Percentiles rank a stretch among this genome's conserved stretches.
These are phyloP conservation scores for Altica lythri DNA, from an alignment of 2,888 invertebrate species.

Conservation along the genomic window DNA sequence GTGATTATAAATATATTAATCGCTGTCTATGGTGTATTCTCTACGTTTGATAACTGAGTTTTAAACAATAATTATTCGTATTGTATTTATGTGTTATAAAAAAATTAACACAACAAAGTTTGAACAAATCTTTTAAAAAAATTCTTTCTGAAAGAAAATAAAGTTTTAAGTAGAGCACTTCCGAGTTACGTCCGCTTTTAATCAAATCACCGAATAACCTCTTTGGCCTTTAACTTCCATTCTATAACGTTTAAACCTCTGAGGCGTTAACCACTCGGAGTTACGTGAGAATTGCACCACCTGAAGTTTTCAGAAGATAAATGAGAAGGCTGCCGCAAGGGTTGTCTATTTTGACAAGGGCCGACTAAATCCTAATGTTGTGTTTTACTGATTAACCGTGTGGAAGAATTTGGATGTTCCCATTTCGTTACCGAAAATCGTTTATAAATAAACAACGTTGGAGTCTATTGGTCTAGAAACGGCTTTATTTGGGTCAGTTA, in stretches of 20 bases:
- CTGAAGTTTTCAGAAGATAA: conserved; percentile 39
- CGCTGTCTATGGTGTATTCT: too few species aligned
- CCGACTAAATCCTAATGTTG: conserved; percentile 33
- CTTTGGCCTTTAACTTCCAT: conserved; percentile 26
- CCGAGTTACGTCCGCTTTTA: conserved; percentile 16
- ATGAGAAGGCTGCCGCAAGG: conserved; percentile 35
- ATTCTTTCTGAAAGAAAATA: too few species aligned
- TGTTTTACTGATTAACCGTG: conserved; percentile 33
- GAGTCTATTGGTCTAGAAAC: conserved; percentile 13
- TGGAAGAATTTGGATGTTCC: conserved; percentile 28
- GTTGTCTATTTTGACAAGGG: conserved; percentile 37
- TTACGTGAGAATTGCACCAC: conserved; percentile 37
- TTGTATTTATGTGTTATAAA: too few species aligned
- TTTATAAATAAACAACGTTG: conserved; percentile 19
- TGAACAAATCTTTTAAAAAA: too few species aligned
- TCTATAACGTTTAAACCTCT: conserved; percentile 23
- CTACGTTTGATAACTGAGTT: too few species aligned
- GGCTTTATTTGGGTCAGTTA: conserved; percentile 22
- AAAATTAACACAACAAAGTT: too few species aligned
- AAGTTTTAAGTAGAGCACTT: too few species aligned
- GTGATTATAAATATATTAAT: too few species aligned
- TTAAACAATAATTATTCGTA: too few species aligned
- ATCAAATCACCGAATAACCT: conserved; percentile 27
- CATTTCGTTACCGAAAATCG: conserved; percentile 3
- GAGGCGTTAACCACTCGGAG: conserved; percentile 25